phyloP scores from a whole-genome alignment of 2,797 vertebrate species.

The Artibeus lituratus region DNA sequence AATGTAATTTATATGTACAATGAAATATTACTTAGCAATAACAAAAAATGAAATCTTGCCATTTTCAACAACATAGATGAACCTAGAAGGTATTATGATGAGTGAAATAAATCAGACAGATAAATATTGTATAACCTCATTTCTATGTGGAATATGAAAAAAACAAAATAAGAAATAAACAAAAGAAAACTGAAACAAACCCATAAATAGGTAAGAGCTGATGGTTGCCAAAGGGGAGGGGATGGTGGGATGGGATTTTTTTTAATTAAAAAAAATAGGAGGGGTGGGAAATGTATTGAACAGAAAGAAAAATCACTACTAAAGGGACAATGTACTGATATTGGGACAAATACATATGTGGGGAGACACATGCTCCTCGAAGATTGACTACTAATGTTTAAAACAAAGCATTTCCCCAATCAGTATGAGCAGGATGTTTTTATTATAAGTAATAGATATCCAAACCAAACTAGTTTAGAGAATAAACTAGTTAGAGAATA shows the following conservation, averaged over 20 bases:
- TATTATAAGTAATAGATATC: background rate
- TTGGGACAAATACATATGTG: background rate
- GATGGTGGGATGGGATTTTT: background rate
- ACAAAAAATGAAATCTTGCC: background rate
- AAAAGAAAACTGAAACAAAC: background rate
- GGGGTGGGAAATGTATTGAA: background rate
- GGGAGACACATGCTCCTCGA: background rate
- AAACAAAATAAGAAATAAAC: background rate
- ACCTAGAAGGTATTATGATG: background rate
- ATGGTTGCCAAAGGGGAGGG: background rate
- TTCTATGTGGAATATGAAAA: background rate
- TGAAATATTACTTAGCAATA: background rate
- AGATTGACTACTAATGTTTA: background rate
- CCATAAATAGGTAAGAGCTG: background rate
- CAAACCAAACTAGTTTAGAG: background rate
- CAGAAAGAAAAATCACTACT: background rate
- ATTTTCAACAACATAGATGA: background rate
- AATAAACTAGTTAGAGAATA: background rate
- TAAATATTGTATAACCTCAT: background rate
- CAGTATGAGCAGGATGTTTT: background rate
- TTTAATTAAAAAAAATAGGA: background rate
- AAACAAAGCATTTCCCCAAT: background rate
- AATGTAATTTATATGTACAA: background rate
- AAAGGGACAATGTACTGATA: background rate
- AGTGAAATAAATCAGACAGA: background rate